Evolutionary conservation across 2,797 vertebrate genomes (phyloP), one percentile per base, ranked within the genome.

Genomic region (Bradypodion ventrale): DNA sequence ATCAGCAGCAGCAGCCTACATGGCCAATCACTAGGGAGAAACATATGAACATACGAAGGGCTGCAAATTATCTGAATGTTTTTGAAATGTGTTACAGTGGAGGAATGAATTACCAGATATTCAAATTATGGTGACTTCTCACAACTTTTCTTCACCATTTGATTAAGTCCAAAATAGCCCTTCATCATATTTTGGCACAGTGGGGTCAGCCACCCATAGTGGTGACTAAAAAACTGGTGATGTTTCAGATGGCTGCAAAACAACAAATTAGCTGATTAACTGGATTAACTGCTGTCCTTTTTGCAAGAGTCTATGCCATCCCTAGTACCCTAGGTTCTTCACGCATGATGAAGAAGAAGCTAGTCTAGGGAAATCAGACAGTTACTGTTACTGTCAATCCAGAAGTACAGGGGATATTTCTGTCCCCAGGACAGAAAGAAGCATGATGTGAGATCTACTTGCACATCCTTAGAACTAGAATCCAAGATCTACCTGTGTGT

Each of bases 401-500:
- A 66, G 25, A 52, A 56, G 15, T 46, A 44, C 27, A 44, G 52
- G 6, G 70, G 7, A 7, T 25, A 37, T 44, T 35, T 13, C 27
- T 49, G 7, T 65, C 19, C 37, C 42, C 16, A 65, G 19, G 19
- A 52, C 23, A 63, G 75, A n/a, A 62, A n/a, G 16, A 63, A 23
- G 65, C 2, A 25, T 29, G 65, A 7, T 19, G 32, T 60, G 40
- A 60, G 62, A 42, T 42, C 19, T 8, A 1, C 29, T 65, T 40
- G 40, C 63, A 32, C 32, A 19, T 23, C 29, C 21, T 37, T 63
- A 4, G 12, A 4, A 2, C 23, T 6, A 23, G 37, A 0, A 2
- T 80, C 73, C 52, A 62, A 83, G 56, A 95, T 97, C 96, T 92
- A 98, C 98, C 0, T 99, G 98, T 59, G 98, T 98, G 78, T 98